Percentiles rank a stretch among this genome's conserved stretches.
Evolutionary conservation across 2,113 vertebrate species (phyloP).

Genomic region (Dicaeum eximium): DNA sequence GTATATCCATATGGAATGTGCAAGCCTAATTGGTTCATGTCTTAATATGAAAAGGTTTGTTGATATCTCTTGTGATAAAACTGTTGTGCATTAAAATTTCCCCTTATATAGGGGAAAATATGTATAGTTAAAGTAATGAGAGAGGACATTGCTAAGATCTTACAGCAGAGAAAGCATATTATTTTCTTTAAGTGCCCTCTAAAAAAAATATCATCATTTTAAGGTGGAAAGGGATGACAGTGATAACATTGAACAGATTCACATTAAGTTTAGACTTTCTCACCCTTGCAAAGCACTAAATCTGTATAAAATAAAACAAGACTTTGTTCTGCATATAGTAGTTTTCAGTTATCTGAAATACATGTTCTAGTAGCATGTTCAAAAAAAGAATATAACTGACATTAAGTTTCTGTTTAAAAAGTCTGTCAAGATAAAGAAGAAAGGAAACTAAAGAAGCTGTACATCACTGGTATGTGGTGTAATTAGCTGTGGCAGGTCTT

Average conservation of each 20-base stretch:
- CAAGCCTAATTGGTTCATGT: slow-evolving; percentile 33
- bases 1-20: slow-evolving; percentile 11
- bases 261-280: slow-evolving; percentile 7
- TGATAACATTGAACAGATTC: neutral
- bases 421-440: slow-evolving; percentile 55
- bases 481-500: slow-evolving; percentile 50
- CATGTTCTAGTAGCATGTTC: neutral
- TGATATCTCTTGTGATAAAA: slow-evolving; percentile 38
- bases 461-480: slow-evolving; percentile 59
- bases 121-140: neutral
- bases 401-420: slow-evolving; percentile 43
- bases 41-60: slow-evolving; percentile 9
- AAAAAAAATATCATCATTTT: neutral
- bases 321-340: neutral
- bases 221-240: neutral
- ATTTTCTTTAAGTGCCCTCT: neutral
- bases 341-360: neutral
- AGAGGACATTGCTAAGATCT: neutral
- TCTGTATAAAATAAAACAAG: neutral
- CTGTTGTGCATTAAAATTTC: slow-evolving; percentile 5
- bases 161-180: neutral
- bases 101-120: neutral
- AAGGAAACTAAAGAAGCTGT: slow-evolving; percentile 43
- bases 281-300: neutral
- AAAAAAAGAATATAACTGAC: neutral